Evolutionary conservation across 2,888 invertebrate species (phyloP), one percentile per base, ranked within the genome.

Genomic region (Limenitis arthemis): DNA sequence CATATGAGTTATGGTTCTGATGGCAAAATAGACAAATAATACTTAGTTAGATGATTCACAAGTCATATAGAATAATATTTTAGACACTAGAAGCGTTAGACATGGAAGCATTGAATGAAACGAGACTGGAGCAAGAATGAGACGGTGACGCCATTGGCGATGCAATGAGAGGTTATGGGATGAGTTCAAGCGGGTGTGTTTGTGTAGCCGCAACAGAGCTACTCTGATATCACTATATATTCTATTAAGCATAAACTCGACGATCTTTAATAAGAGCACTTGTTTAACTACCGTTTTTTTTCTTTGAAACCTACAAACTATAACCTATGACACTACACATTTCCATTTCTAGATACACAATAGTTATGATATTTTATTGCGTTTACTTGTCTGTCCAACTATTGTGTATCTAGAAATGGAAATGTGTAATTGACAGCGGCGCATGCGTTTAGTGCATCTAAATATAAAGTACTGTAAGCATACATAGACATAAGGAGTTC

Each of bases 401-500:
- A 69, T 20, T 37, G 51, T 38, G 48, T 47, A 49, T 57, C 60
- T 59, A 60, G 64, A 63, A 61, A 60, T 66, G 59, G 65, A 62
- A 62, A 66, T 61, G 72, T 71, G 73, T 55, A 58, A 53, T 60
- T 51, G 61, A 58, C 61, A 63, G 62, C 61, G 51, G 64, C 67
- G 70, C 85, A 84, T 84, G 85, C 84, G 68, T 59, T 80, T 81
- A 81, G 72, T 77, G 77, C 73, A 57, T 67, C 63, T 65, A 73
- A 76, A 61, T 72, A 73, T 77, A 69, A 66, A 75, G 69, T 77
- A 84, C 75, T 77, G 75, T 75, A 84, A 85, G 85, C 85, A 82
- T 85, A 85, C 85, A 85, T 80, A 83, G 84, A 85, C 79, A 84
- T 72, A 82, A 84, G 69, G 79, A n/a, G 37, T 11, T 37, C 36